phyloP scores from a whole-genome alignment of 2,113 vertebrate species.

The Nymphicus hollandicus region DNA sequence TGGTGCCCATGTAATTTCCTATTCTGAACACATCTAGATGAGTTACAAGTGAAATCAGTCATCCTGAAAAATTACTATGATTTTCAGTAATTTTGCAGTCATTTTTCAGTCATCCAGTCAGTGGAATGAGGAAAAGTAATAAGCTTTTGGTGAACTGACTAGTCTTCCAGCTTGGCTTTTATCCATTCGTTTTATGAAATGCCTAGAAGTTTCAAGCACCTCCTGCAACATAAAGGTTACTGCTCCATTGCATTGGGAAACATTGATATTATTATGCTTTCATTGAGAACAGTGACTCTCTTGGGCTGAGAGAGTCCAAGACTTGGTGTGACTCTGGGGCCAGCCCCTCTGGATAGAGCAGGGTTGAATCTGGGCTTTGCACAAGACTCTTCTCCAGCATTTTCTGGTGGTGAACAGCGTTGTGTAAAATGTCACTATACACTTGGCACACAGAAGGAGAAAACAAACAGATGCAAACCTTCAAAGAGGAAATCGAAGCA shows the following conservation, averaged over 20 bases:
- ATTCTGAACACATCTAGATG: neutral
- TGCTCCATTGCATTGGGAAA: neutral
- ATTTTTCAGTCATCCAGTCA: neutral
- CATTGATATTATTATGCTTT: neutral
- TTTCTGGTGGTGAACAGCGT: fast-evolving
- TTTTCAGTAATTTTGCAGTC: neutral
- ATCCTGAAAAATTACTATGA: neutral
- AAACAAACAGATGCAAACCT: neutral
- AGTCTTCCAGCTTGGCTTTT: neutral
- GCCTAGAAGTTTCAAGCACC: neutral
- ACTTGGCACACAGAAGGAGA: neutral
- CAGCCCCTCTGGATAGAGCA: neutral
- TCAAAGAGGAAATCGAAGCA: neutral
- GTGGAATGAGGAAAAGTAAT: neutral
- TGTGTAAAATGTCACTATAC: neutral
- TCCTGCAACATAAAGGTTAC: neutral
- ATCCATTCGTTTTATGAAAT: neutral
- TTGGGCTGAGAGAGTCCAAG: neutral
- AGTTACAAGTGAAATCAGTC: neutral
- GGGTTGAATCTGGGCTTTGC: neutral
- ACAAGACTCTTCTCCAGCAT: fast-evolving
- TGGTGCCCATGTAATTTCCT: neutral
- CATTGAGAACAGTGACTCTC: neutral
- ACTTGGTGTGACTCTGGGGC: too few relatives aligned
- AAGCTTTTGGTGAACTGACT: neutral